These are phyloP conservation scores for Dipodomys stephensi DNA, from an alignment of 2,113 vertebrate species.

Conservation along the genomic window DNA sequence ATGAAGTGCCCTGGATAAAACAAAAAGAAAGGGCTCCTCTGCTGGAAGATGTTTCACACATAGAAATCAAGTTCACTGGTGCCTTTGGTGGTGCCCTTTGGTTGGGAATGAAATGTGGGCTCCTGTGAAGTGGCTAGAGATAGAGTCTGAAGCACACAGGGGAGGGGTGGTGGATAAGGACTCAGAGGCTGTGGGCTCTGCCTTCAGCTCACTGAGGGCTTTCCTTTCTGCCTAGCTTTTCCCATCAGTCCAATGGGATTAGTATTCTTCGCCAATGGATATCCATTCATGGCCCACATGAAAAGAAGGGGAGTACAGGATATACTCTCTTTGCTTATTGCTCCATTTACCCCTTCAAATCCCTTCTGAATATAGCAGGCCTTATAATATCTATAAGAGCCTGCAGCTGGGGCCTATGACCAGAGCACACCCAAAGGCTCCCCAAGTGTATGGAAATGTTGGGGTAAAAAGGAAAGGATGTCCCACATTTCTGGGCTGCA, in stretches of 20 bases:
- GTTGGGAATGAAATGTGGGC: neutral
- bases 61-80: neutral
- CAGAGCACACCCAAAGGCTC: neutral
- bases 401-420: neutral
- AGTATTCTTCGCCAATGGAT: neutral
- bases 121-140: neutral
- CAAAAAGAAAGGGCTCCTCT: neutral
- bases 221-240: neutral
- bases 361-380: neutral
- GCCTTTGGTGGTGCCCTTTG: fast-evolving
- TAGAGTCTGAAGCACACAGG: fast-evolving
- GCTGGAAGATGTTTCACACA: neutral
- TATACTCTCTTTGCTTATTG: neutral
- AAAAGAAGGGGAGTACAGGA: neutral
- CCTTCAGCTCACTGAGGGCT: neutral
- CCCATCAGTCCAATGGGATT: neutral
- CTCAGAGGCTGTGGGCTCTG: neutral
- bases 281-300: neutral
- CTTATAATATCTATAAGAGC: neutral
- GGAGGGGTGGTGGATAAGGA: neutral
- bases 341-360: neutral
- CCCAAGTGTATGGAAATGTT: neutral
- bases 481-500: neutral
- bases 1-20: neutral
- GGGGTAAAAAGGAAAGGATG: neutral